Conservation (phyloP, 2,113 vertebrate genomes). For the Riparia riparia region DNA sequence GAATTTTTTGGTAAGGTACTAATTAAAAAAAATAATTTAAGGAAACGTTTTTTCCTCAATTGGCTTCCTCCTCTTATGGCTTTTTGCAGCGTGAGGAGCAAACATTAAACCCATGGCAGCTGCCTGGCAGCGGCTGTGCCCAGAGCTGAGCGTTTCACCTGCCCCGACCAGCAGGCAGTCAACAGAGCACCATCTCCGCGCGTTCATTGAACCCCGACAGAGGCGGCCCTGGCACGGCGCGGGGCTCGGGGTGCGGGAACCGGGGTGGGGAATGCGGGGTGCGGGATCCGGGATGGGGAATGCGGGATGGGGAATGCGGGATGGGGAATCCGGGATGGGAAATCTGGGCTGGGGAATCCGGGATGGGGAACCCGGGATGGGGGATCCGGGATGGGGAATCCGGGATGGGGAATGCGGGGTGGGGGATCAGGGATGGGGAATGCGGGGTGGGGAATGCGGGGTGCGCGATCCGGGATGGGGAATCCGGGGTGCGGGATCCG, state of each 20-base stretch:
- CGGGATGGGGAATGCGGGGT: accelerated
- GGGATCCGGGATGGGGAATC: accelerated
- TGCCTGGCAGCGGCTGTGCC: not conserved
- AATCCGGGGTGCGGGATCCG: accelerated
- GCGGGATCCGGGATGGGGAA: accelerated
- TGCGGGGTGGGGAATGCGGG: too few relatives aligned
- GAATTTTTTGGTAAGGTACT: not conserved
- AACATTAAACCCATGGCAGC: not conserved
- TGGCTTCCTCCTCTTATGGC: not conserved
- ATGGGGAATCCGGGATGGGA: accelerated
- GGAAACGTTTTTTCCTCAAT: not conserved
- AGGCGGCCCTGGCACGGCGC: not conserved
- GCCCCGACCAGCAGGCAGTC: not conserved
- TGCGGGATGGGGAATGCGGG: accelerated
- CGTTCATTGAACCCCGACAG: not conserved
- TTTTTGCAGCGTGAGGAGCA: not conserved
- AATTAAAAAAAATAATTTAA: conserved; percentile 38
- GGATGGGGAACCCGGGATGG: accelerated
- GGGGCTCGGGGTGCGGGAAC: not conserved
- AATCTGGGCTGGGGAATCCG: accelerated
- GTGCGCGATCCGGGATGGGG: accelerated
- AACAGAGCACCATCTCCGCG: not conserved
- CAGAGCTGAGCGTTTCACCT: not conserved
- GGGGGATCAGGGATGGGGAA: accelerated
- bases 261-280: too few relatives aligned